These are phyloP conservation scores for Sitophilus oryzae DNA, from an alignment of 1,140 invertebrate genomes.

Conservation along the genomic window DNA sequence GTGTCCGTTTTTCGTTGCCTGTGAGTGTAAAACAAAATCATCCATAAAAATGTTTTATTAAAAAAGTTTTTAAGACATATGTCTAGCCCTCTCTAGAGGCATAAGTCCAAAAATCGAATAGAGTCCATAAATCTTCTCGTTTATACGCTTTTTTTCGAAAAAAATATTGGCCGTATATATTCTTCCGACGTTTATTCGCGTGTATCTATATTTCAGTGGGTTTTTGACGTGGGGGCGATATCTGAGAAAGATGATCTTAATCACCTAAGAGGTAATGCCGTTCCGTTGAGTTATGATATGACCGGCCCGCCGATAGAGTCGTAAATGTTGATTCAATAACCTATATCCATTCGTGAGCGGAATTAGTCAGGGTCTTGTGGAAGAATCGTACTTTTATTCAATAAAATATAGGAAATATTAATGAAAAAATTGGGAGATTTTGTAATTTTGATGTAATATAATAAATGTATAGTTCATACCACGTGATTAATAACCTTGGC, in stretches of 20 bases:
- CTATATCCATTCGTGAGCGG: slow-evolving; percentile 26
- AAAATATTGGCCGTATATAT: slow-evolving; percentile 26
- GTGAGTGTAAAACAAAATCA: no score
- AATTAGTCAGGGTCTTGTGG: neutral
- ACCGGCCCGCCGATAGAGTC: slow-evolving; percentile 37
- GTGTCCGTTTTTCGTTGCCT: no score
- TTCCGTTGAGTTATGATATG: slow-evolving; percentile 41
- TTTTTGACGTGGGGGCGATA: slow-evolving; percentile 34
- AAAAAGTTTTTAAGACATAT: no score
- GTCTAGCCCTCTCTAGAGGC: neutral
- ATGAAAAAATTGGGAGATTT: no score
- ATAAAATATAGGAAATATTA: no score
- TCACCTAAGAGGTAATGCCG: slow-evolving; percentile 42
- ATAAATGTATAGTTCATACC: no score
- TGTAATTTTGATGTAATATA: no score
- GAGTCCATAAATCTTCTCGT: no score
- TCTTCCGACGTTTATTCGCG: slow-evolving; percentile 22
- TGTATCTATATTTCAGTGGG: slow-evolving; percentile 32
- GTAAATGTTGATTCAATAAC: slow-evolving; percentile 41
- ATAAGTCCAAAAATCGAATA: slow-evolving; percentile 9
- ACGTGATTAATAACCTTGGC: no score
- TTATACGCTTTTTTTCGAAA: slow-evolving; percentile 23
- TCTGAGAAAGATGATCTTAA: slow-evolving; percentile 37
- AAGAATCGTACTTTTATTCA: neutral
- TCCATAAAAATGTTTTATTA: no score